Evolutionary conservation across 2,113 vertebrate species (phyloP).

Genomic region (Aptenodytes forsteri): DNA sequence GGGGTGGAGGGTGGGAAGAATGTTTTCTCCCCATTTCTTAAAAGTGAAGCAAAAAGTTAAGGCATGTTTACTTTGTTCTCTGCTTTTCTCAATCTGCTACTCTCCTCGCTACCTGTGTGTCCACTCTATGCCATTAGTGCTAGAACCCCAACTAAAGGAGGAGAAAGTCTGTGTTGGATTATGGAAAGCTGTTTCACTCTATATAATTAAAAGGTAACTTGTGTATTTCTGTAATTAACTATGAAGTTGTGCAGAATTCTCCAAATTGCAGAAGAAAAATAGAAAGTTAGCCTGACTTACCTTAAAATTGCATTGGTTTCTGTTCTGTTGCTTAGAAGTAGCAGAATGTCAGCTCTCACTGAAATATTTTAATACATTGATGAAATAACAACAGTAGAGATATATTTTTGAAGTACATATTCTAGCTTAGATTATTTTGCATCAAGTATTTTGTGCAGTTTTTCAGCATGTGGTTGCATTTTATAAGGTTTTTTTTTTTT

Average conservation of each 20-base stretch:
- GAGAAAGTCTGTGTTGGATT: slow-evolving; percentile 65
- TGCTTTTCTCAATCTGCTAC: slow-evolving; percentile 60
- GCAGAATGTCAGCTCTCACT: background rate
- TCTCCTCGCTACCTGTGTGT: slow-evolving; percentile 54
- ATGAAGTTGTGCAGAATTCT: slow-evolving; percentile 23
- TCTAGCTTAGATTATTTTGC: background rate
- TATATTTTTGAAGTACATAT: background rate
- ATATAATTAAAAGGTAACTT: slow-evolving; percentile 56
- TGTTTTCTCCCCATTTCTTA: slow-evolving; percentile 21
- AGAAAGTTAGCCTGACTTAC: background rate
- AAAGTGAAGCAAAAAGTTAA: slow-evolving; percentile 30
- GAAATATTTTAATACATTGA: background rate
- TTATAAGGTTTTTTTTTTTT: background rate
- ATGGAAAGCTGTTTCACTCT: slow-evolving; percentile 64
- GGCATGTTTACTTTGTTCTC: slow-evolving; percentile 58
- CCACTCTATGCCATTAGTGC: slow-evolving; percentile 54
- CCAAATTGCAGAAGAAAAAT: background rate
- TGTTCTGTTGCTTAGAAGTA: background rate
- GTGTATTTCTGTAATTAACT: slow-evolving; percentile 39
- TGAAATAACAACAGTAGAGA: background rate
- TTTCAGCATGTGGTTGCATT: background rate
- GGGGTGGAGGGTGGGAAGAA: background rate
- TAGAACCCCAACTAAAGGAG: slow-evolving; percentile 58
- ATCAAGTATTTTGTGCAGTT: background rate
- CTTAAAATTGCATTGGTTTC: background rate